These are phyloP conservation scores for Gavia stellata DNA, from an alignment of 2,113 vertebrate genomes.

Conservation along the genomic window DNA sequence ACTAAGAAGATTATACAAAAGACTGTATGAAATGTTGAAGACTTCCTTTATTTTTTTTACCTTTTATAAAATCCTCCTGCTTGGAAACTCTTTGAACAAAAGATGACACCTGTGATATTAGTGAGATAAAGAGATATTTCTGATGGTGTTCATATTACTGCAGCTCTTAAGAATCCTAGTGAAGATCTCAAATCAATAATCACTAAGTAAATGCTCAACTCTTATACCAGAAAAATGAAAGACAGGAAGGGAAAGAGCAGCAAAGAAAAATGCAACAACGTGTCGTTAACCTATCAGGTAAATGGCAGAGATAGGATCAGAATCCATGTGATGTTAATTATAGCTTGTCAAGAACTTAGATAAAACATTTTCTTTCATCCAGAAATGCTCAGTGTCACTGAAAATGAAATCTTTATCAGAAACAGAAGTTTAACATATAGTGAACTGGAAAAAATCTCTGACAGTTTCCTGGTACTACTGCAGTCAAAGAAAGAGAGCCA, in stretches of 20 bases:
- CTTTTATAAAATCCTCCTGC: neutral
- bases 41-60: neutral
- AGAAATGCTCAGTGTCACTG: neutral
- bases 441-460: neutral
- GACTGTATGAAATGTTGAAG: neutral
- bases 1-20: neutral
- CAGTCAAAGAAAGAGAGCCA: neutral
- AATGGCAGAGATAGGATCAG: neutral
- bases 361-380: neutral
- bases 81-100: neutral
- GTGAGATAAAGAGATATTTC: neutral
- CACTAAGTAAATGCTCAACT: neutral
- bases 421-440: neutral
- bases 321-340: neutral
- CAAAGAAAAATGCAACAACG: neutral
- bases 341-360: neutral
- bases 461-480: neutral
- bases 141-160: neutral
- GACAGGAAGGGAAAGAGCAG: neutral
- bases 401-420: neutral
- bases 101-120: neutral
- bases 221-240: neutral
- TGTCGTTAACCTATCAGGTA: neutral
- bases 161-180: neutral
- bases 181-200: neutral